phyloP scores from a whole-genome alignment of 2,113 vertebrate species.

The Gnathonemus longibarbis region DNA sequence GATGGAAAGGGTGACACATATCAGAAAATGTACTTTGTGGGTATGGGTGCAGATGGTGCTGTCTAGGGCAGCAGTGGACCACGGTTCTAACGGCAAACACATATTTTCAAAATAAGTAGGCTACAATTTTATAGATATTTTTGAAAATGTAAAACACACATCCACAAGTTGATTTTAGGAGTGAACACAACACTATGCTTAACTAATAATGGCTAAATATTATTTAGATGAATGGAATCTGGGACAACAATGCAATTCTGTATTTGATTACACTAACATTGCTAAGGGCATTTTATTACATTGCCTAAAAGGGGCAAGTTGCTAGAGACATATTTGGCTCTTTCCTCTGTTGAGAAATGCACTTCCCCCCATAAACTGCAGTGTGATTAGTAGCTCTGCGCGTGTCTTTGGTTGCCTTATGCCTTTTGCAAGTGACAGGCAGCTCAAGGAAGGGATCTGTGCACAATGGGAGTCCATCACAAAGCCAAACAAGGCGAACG shows the following conservation, averaged over 20 bases:
- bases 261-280: background rate
- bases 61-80: no score
- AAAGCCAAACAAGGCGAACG: background rate
- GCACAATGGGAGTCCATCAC: background rate
- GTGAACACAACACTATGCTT: background rate
- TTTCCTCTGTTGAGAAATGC: constrained; percentile 1
- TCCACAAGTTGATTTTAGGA: background rate
- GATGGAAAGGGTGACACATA: no score
- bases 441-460: background rate
- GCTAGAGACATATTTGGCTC: background rate
- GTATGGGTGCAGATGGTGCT: no score
- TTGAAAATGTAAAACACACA: background rate
- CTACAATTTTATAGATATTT: no score
- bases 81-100: no score
- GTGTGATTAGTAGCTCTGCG: background rate
- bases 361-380: background rate
- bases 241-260: background rate
- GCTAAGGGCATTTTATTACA: background rate
- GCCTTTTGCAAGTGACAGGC: background rate
- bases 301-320: background rate
- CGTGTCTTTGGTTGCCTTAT: background rate
- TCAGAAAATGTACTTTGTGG: no score
- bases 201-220: background rate
- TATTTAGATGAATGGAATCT: background rate
- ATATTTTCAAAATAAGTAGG: no score